phyloP scores from a whole-genome alignment of 2,797 vertebrate species.

The Eremophila alpestris region DNA sequence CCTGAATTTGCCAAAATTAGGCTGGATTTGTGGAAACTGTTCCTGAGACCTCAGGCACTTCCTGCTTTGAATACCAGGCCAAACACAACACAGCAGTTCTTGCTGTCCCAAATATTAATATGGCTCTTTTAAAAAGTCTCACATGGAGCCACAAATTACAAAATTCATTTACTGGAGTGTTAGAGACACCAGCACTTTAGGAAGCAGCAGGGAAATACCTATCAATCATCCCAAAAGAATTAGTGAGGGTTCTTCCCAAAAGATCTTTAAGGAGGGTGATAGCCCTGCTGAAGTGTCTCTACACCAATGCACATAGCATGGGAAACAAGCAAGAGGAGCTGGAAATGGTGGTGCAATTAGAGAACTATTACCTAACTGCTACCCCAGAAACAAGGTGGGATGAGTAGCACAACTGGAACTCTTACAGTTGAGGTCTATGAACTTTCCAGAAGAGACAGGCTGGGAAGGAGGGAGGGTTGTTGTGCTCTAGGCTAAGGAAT shows the following conservation, averaged over 20 bases:
- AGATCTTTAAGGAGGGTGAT: not conserved
- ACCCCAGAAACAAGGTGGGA: not conserved
- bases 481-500: not conserved
- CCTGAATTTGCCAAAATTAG: constrained; percentile 40
- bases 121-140: not conserved
- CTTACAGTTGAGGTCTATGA: not conserved
- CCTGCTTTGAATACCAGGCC: not conserved
- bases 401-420: not conserved
- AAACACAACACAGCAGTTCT: not conserved
- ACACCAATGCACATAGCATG: not conserved
- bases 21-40: constrained; percentile 35
- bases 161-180: not conserved
- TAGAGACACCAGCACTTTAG: not conserved
- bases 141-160: not conserved
- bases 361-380: not conserved
- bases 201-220: not conserved
- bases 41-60: constrained; percentile 1
- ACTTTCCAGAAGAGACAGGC: not conserved
- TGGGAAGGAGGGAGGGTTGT: not conserved
- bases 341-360: not conserved
- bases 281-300: not conserved
- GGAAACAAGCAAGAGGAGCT: not conserved
- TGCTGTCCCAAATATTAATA: not conserved
- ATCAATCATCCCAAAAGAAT: not conserved
- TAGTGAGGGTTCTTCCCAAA: not conserved